Evolutionary conservation across 92 coral and sea anemone genomes (phyloP).

Genomic region (Parazoanthus darwini): DNA sequence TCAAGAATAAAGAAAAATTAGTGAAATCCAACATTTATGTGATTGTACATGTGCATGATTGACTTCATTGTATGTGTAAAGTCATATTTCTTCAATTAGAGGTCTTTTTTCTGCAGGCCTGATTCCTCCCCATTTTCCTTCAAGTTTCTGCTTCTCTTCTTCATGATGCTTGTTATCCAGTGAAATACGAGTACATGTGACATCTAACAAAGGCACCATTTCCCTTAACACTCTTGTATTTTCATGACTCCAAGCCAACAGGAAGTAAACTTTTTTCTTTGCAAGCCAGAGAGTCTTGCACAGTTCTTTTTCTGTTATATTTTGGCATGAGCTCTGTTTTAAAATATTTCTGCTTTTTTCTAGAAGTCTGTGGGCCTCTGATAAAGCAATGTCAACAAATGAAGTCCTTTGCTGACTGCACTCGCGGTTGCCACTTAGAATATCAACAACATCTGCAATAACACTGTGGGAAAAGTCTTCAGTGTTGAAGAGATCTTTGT

Average conservation of each 20-base stretch:
- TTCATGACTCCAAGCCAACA: conserved; percentile 74
- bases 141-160: conserved; percentile 62
- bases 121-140: conserved; percentile 57
- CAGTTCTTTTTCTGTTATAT: conserved; percentile 46
- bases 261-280: conserved; percentile 84
- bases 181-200: conserved; percentile 51
- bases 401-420: neutral
- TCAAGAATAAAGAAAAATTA: neutral
- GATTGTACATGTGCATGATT: neutral
- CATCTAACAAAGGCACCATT: conserved; percentile 53
- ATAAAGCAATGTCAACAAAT: conserved; percentile 75
- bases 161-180: conserved; percentile 52
- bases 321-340: conserved; percentile 28
- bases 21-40: neutral
- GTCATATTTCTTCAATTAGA: conserved; percentile 78
- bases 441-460: conserved; percentile 61
- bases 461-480: conserved; percentile 69
- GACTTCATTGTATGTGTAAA: neutral
- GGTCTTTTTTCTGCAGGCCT: conserved; percentile 53
- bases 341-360: conserved; percentile 50
- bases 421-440: conserved; percentile 51
- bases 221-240: conserved; percentile 53
- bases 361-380: conserved; percentile 76
- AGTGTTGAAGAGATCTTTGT: conserved; percentile 71
- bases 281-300: conserved; percentile 80